Conservation (phyloP, 2,797 vertebrate species). For the Spea hammondii region DNA sequence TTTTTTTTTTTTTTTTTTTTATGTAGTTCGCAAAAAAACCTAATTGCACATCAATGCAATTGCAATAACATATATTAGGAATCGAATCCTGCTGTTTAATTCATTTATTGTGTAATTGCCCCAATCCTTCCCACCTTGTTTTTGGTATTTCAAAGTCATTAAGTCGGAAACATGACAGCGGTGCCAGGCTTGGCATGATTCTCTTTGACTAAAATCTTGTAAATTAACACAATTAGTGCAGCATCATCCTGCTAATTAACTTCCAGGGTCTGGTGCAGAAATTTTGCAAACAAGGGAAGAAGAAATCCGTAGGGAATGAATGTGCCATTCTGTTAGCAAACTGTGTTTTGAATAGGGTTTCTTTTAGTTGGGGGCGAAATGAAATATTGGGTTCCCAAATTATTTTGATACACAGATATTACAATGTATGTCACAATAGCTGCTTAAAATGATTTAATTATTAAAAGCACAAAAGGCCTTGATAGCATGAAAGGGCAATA, state of each 20-base stretch:
- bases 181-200: slow-evolving; percentile 86
- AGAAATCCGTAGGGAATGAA: slow-evolving; percentile 80
- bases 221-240: slow-evolving; percentile 99
- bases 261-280: slow-evolving; percentile 82
- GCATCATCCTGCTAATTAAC: slow-evolving; percentile 98
- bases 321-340: slow-evolving; percentile 85
- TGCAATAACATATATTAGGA: slow-evolving; percentile 76
- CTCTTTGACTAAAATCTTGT: slow-evolving; percentile 98
- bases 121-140: slow-evolving; percentile 82
- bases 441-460: slow-evolving; percentile 69
- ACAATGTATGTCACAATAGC: slow-evolving; percentile 25
- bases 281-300: slow-evolving; percentile 83
- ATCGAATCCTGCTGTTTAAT: slow-evolving; percentile 77
- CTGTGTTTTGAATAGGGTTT: slow-evolving; percentile 52
- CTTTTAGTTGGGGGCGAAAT: not conserved
- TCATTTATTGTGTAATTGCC: slow-evolving; percentile 81
- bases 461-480: slow-evolving; percentile 44
- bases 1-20: not conserved
- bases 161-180: slow-evolving; percentile 85
- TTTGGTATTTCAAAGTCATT: slow-evolving; percentile 88
- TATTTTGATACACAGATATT: not conserved
- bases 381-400: not conserved
- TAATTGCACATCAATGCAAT: slow-evolving; percentile 69
- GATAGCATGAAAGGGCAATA: too few species aligned
- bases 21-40: slow-evolving; percentile 47